A percentile compares a stretch with the other conserved stretches of the same genome.
These are phyloP conservation scores for Remorina albescens DNA, from an alignment of 2,797 vertebrate genomes.

Conservation along the genomic window DNA sequence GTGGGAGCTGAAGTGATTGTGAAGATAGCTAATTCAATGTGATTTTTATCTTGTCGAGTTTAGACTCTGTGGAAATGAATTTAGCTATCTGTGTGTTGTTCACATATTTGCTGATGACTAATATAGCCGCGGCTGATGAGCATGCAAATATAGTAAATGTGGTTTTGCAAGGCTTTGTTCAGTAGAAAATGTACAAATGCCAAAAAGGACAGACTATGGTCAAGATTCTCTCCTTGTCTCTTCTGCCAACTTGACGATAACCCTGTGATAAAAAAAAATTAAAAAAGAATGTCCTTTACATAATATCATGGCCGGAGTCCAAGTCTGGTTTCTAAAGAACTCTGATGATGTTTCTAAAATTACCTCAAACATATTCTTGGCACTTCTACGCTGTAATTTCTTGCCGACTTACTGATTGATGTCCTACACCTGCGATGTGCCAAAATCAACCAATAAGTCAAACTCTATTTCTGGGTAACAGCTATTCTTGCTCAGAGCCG, in stretches of 20 bases:
- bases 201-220: constrained; percentile 2
- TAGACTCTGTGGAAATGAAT: constrained; percentile 58
- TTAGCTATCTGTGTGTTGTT: constrained; percentile 38
- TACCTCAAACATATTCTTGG: not conserved
- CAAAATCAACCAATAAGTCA: not conserved
- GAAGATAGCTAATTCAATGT: constrained; percentile 57
- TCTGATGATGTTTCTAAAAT: not conserved
- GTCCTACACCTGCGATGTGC: not conserved
- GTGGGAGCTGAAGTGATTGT: constrained; percentile 60
- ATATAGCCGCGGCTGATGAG: constrained; percentile 27
- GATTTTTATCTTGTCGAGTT: constrained; percentile 63
- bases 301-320: not conserved
- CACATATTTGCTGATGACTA: constrained; percentile 29
- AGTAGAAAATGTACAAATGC: constrained; percentile 3
- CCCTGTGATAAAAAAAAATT: not conserved
- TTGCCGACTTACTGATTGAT: not conserved
- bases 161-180: constrained; percentile 27
- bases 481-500: not conserved
- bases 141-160: constrained; percentile 13
- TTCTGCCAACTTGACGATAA: not conserved
- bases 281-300: not conserved
- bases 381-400: not conserved
- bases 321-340: not conserved
- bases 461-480: not conserved
- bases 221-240: not conserved